These are phyloP conservation scores for Blomia tropicalis DNA, from an alignment of 2,888 invertebrate genomes.

Conservation along the genomic window DNA sequence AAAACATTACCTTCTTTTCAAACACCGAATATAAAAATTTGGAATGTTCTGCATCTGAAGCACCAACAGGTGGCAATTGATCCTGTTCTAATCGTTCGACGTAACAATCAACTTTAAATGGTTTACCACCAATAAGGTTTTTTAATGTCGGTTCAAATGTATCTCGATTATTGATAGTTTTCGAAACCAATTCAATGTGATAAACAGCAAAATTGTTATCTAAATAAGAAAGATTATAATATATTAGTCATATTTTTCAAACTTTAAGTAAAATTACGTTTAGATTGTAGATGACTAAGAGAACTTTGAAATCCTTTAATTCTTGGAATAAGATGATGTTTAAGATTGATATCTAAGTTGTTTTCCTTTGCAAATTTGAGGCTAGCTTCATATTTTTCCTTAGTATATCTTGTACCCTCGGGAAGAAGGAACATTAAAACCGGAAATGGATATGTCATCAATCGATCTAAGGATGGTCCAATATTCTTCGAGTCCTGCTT, in stretches of 20 bases:
- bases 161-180: constrained; percentile 27
- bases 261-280: constrained; percentile 32
- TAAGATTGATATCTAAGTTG: constrained; percentile 56
- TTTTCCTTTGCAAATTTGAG: constrained; percentile 69
- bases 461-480: constrained; percentile 56
- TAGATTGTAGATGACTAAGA: constrained; percentile 55
- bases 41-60: constrained; percentile 50
- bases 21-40: constrained; percentile 59
- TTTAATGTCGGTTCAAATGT: constrained; percentile 57
- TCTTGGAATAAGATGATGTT: constrained; percentile 75
- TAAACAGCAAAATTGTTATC: constrained; percentile 26
- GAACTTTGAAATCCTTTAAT: constrained; percentile 84
- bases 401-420: constrained; percentile 81
- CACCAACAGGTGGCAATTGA: constrained; percentile 49
- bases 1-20: constrained; percentile 65
- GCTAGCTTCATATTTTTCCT: constrained; percentile 67
- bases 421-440: constrained; percentile 51
- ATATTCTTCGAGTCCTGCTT: constrained; percentile 74
- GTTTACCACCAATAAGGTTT: constrained; percentile 55
- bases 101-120: constrained; percentile 55
- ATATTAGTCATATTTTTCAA: too few relatives aligned
- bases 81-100: constrained; percentile 65
- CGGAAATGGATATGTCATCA: constrained; percentile 73
- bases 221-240: not conserved
- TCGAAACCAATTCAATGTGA: constrained; percentile 27